phyloP scores from a whole-genome alignment of 2,797 vertebrate species.

The Tapirus indicus region DNA sequence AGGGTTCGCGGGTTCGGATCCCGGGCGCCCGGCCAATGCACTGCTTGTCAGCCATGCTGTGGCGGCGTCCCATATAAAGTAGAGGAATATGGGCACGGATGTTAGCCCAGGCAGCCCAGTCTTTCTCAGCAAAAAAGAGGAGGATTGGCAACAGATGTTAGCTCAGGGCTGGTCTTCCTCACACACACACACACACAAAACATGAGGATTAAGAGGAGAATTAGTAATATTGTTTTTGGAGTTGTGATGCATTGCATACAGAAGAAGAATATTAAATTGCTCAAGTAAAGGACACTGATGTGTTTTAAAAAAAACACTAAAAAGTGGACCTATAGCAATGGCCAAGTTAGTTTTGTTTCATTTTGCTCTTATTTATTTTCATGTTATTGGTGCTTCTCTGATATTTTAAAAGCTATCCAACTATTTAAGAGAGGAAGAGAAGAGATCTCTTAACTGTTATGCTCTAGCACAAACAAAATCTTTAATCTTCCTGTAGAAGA shows the following conservation, averaged over 20 bases:
- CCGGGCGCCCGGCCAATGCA: too few relatives aligned
- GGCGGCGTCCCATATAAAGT: too few relatives aligned
- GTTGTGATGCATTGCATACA: not conserved
- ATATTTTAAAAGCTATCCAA: constrained; percentile 52
- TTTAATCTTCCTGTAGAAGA: constrained; percentile 25
- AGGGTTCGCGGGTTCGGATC: too few relatives aligned
- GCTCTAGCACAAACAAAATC: not conserved
- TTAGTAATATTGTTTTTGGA: not conserved
- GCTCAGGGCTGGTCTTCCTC: too few relatives aligned
- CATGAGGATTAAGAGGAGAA: constrained; percentile 32
- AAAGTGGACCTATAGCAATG: not conserved
- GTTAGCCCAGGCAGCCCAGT: too few relatives aligned
- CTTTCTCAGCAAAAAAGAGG: too few relatives aligned
- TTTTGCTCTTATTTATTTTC: constrained; percentile 49
- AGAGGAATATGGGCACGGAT: too few relatives aligned
- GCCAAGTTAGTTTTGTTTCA: constrained; percentile 36
- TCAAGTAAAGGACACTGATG: not conserved
- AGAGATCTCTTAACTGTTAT: constrained; percentile 39
- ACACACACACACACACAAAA: not conserved
- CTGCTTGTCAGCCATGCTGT: too few relatives aligned
- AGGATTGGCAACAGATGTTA: too few relatives aligned
- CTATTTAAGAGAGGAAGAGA: constrained; percentile 45
- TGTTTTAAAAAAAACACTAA: not conserved
- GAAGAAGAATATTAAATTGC: not conserved
- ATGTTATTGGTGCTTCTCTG: constrained; percentile 27